Conservation (phyloP, 2,888 invertebrate genomes). For the Amphipoea oculea region DNA sequence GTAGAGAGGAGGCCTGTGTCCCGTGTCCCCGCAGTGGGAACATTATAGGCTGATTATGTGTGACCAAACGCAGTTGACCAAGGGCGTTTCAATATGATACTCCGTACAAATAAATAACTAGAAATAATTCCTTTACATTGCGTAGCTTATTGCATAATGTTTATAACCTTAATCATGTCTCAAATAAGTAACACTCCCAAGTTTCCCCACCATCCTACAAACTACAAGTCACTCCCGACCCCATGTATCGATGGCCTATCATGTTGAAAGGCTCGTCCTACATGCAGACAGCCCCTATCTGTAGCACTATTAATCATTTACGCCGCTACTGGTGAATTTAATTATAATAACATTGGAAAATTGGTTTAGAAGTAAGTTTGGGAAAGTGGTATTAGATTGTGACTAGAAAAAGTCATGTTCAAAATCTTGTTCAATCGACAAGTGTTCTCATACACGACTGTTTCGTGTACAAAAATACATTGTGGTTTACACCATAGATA, state of each 20-base stretch:
- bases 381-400: too few relatives aligned
- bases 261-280: constrained; percentile 44
- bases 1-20: too few relatives aligned
- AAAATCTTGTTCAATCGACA: too few relatives aligned
- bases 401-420: too few relatives aligned
- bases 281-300: constrained; percentile 31
- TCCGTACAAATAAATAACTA: too few relatives aligned
- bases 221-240: constrained; percentile 37
- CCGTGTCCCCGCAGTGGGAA: too few relatives aligned
- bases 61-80: too few relatives aligned
- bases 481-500: too few relatives aligned
- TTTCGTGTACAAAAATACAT: too few relatives aligned
- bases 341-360: constrained; percentile 44
- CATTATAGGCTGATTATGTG: too few relatives aligned
- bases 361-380: constrained; percentile 19
- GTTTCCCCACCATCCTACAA: constrained; percentile 2
- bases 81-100: too few relatives aligned
- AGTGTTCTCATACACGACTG: too few relatives aligned
- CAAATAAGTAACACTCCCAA: not conserved
- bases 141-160: not conserved
- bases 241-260: constrained; percentile 38
- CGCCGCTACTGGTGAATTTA: constrained; percentile 36
- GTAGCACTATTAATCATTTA: constrained; percentile 56
- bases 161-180: not conserved
- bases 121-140: not conserved